Conservation (phyloP, 2,888 invertebrate genomes). For the Ypsolopha scabrella region DNA sequence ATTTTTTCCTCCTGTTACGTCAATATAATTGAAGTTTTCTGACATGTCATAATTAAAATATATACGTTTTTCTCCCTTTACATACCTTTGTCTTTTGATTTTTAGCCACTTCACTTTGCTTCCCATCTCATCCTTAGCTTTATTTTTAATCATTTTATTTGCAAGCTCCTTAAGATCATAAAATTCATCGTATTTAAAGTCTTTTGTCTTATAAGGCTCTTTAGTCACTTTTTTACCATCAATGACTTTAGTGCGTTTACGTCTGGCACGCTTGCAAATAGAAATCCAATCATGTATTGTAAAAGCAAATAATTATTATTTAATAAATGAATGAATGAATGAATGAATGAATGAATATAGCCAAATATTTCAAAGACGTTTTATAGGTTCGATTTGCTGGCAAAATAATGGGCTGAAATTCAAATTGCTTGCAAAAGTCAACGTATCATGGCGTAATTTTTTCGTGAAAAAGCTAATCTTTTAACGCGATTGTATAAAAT, state of each 20-base stretch:
- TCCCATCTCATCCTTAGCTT: neutral
- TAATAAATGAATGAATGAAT: no score
- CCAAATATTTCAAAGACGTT: no score
- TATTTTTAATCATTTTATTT: neutral
- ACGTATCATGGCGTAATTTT: no score
- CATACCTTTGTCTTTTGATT: constrained; percentile 2
- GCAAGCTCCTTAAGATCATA: constrained; percentile 2
- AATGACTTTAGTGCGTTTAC: neutral
- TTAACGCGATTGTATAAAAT: no score
- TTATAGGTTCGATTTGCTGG: no score
- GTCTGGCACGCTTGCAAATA: constrained; percentile 1
- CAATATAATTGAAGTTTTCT: no score
- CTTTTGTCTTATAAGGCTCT: neutral
- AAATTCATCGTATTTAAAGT: constrained; percentile 1
- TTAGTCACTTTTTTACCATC: neutral
- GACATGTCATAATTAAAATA: constrained; percentile 1
- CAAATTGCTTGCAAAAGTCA: no score
- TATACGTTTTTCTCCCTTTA: neutral
- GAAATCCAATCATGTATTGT: neutral
- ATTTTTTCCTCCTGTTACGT: no score
- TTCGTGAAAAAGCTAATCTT: no score
- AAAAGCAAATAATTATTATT: no score
- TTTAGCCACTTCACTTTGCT: neutral
- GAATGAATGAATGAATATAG: no score
- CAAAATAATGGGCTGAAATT: no score